These are phyloP conservation scores for Hymenopus coronatus DNA, from an alignment of 2,888 invertebrate genomes.

Conservation along the genomic window DNA sequence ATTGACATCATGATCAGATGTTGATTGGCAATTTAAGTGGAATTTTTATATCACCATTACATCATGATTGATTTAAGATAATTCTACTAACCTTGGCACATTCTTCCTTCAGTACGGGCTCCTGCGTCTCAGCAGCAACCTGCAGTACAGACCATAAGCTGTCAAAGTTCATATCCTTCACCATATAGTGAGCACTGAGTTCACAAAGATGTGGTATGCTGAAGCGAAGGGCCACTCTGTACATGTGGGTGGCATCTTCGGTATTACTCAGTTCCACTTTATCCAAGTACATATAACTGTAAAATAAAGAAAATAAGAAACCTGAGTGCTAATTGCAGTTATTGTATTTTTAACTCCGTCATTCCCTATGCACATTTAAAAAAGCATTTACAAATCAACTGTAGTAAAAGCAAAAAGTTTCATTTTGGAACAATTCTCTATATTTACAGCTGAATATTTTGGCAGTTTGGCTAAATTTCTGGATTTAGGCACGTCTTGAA, in stretches of 20 bases:
- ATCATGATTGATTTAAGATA: too few relatives aligned
- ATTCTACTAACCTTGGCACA: slow-evolving; percentile 10
- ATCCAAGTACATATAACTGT: slow-evolving; percentile 22
- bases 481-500: too few relatives aligned
- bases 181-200: slow-evolving; percentile 1
- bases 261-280: background rate
- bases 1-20: too few relatives aligned
- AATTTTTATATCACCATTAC: too few relatives aligned
- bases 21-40: too few relatives aligned
- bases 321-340: background rate
- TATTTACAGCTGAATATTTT: too few relatives aligned
- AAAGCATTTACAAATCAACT: too few relatives aligned
- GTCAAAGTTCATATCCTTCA: slow-evolving; percentile 10
- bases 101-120: slow-evolving; percentile 12
- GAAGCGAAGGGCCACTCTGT: slow-evolving; percentile 9
- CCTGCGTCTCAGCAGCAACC: slow-evolving; percentile 4
- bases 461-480: too few relatives aligned
- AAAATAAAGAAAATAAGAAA: background rate
- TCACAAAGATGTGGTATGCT: slow-evolving; percentile 13
- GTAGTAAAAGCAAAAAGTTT: too few relatives aligned
- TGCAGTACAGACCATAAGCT: slow-evolving; percentile 3
- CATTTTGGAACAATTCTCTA: too few relatives aligned
- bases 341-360: too few relatives aligned
- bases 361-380: too few relatives aligned
- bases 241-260: slow-evolving; percentile 9